phyloP scores from a whole-genome alignment of 1,140 invertebrate species.

The Euwallacea fornicatus region DNA sequence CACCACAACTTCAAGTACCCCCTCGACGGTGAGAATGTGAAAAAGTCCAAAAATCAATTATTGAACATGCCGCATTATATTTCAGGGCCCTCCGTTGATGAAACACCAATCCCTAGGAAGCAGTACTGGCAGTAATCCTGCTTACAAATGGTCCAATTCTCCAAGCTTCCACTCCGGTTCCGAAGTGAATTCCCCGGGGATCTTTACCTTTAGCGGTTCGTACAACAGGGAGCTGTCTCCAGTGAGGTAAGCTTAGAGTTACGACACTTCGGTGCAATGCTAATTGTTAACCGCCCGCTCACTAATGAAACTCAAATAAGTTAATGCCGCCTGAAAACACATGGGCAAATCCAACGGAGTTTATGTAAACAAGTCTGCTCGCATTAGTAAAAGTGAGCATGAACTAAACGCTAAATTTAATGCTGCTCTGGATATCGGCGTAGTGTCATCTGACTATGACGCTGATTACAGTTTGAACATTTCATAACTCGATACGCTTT shows the following conservation, averaged over 20 bases:
- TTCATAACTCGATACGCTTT: neutral
- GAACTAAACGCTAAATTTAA: too few species aligned
- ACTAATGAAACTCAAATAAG: too few species aligned
- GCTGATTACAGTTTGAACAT: constrained; percentile 4
- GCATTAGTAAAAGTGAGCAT: too few species aligned
- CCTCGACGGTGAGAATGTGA: neutral
- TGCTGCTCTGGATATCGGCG: too few species aligned
- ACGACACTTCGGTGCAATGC: neutral
- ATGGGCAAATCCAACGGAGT: too few species aligned
- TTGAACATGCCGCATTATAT: neutral
- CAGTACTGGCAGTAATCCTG: constrained; percentile 37
- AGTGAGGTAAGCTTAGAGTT: constrained; percentile 47
- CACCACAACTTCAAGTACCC: constrained; percentile 16
- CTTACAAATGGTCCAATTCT: constrained; percentile 41
- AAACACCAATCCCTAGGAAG: constrained; percentile 50
- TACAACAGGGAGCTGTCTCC: constrained; percentile 61
- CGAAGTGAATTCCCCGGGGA: constrained; percentile 54
- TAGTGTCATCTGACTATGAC: constrained; percentile 1
- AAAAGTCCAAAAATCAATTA: neutral
- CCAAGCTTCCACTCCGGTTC: constrained; percentile 50
- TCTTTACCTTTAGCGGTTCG: constrained; percentile 52
- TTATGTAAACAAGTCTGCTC: too few species aligned
- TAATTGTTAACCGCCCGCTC: too few species aligned
- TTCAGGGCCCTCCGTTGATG: constrained; percentile 42
- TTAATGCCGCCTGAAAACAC: too few species aligned